Evolutionary conservation across 2,113 vertebrate genomes (phyloP).

Genomic region (Athene cunicularia): DNA sequence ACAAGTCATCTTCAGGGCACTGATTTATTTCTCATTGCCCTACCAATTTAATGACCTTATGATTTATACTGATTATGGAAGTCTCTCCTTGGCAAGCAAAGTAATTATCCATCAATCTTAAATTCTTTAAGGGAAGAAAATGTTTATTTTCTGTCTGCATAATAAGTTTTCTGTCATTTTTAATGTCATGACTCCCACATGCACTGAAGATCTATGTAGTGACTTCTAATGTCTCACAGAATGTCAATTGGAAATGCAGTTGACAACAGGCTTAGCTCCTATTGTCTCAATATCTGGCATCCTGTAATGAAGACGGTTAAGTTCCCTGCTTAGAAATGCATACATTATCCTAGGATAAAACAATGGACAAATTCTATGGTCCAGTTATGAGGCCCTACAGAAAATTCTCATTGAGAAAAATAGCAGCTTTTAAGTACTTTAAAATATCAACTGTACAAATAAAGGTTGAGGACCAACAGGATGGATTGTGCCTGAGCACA

Average conservation of each 20-base stretch:
- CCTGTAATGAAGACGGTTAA: slow-evolving; percentile 27
- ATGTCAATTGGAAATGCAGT: slow-evolving; percentile 13
- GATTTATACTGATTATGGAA: slow-evolving; percentile 56
- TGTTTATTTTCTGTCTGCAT: slow-evolving; percentile 68
- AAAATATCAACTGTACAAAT: not conserved
- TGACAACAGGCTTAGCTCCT: slow-evolving; percentile 28
- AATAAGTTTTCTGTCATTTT: slow-evolving; percentile 63
- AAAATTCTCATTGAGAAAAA: not conserved
- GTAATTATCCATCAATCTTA: slow-evolving; percentile 61
- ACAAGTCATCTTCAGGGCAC: slow-evolving; percentile 34
- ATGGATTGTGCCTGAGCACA: not conserved
- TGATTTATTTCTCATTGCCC: slow-evolving; percentile 54
- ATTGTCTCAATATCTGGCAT: slow-evolving; percentile 40
- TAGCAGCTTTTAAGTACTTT: not conserved
- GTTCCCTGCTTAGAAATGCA: not conserved
- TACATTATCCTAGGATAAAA: not conserved
- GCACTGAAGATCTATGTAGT: slow-evolving; percentile 42
- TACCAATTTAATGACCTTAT: slow-evolving; percentile 57
- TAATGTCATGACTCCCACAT: slow-evolving; percentile 60
- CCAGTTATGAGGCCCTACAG: not conserved
- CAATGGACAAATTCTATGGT: not conserved
- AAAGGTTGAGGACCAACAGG: not conserved
- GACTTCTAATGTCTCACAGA: slow-evolving; percentile 27
- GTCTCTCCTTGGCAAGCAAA: slow-evolving; percentile 37
- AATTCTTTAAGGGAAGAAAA: slow-evolving; percentile 55